phyloP scores from a whole-genome alignment of 2,113 vertebrate genomes.

The Leptodactylus fuscus region DNA sequence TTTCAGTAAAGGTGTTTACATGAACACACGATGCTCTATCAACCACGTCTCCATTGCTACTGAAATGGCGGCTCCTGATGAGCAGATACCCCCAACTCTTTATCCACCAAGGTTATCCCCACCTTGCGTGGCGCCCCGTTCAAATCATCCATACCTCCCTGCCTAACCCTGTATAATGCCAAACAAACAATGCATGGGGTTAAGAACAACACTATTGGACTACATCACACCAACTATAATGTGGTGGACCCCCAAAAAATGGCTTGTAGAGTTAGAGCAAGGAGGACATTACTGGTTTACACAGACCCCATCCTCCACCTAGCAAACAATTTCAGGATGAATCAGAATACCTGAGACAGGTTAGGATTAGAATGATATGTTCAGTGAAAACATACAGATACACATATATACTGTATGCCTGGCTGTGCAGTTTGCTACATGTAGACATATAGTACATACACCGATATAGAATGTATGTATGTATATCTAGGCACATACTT shows the following conservation, averaged over 20 bases:
- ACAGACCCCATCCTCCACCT: too few relatives aligned
- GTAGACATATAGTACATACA: not conserved
- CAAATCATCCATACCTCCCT: too few relatives aligned
- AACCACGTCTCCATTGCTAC: too few relatives aligned
- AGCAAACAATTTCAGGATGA: not conserved
- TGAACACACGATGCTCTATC: too few relatives aligned
- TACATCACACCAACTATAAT: not conserved
- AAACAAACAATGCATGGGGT: not conserved
- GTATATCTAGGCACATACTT: not conserved
- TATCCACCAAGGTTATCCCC: too few relatives aligned
- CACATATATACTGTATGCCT: not conserved
- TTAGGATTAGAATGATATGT: not conserved
- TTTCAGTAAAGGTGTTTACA: too few relatives aligned
- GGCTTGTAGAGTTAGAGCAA: too few relatives aligned
- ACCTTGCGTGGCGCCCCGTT: too few relatives aligned
- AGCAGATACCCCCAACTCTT: too few relatives aligned
- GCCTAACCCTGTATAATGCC: too few relatives aligned
- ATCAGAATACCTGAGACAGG: not conserved
- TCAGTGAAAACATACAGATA: not conserved
- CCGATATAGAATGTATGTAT: not conserved
- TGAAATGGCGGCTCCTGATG: too few relatives aligned
- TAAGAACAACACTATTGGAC: not conserved
- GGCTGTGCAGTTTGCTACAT: not conserved
- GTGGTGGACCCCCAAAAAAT: not conserved
- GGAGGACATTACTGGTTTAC: too few relatives aligned